A percentile compares a stretch with the other conserved stretches of the same genome.
These are phyloP conservation scores for Athripsodes cinereus DNA, from an alignment of 2,888 invertebrate genomes.

Conservation along the genomic window DNA sequence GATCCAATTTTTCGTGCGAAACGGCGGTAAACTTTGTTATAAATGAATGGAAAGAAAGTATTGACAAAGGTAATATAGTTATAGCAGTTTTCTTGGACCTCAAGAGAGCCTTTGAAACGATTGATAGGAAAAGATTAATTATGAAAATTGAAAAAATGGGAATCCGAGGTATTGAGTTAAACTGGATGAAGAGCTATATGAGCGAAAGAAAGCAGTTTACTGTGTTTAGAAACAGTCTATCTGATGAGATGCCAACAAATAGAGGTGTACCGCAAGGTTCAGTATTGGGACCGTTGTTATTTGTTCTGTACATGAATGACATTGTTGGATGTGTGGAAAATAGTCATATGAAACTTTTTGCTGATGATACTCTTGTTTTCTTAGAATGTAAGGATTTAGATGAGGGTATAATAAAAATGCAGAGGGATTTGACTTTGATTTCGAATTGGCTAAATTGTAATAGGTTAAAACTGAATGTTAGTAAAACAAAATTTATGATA, in stretches of 20 bases:
- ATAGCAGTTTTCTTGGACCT: background rate
- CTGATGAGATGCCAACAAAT: background rate
- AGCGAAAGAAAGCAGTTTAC: background rate
- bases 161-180: background rate
- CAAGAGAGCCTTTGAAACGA: background rate
- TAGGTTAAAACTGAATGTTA: no score
- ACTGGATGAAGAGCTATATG: background rate
- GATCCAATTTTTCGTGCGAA: background rate
- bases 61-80: background rate
- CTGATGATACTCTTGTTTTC: background rate
- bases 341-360: background rate
- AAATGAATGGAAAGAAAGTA: background rate
- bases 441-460: no score
- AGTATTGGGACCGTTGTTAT: background rate
- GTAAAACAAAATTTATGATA: no score
- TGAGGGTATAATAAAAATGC: background rate
- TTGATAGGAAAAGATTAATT: background rate
- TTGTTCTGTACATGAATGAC: background rate
- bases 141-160: background rate
- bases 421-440: no score
- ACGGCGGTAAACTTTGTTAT: background rate
- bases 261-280: background rate
- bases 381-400: slow-evolving; percentile 2
- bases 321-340: background rate
- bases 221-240: background rate